phyloP scores from a whole-genome alignment of 1,140 invertebrate genomes.

The Rhyacophila brunnea region DNA sequence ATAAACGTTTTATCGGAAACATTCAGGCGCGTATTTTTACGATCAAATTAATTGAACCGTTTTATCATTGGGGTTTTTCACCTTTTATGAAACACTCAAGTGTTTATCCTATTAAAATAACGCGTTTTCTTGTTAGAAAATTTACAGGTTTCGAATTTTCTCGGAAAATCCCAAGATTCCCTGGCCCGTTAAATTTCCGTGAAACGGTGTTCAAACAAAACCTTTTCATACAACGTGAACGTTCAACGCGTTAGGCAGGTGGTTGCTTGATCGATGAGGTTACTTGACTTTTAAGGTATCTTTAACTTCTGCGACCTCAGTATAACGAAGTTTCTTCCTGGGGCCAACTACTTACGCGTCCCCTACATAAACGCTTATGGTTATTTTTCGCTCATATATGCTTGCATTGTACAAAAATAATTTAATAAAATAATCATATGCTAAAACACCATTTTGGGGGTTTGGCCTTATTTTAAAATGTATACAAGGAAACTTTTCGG shows the following conservation, averaged over 20 bases:
- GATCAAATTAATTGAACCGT: constrained; percentile 1
- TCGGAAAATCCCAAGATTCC: neutral
- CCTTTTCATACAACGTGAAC: constrained; percentile 19
- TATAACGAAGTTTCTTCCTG: too few species aligned
- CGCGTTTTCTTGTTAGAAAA: neutral
- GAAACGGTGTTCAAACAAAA: constrained; percentile 27
- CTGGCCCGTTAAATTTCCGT: constrained; percentile 24
- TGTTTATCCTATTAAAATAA: neutral
- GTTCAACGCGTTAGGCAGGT: constrained; percentile 1
- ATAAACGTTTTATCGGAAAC: neutral
- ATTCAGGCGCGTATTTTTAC: constrained; percentile 1
- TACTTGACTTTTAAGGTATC: neutral
- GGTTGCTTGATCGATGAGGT: constrained; percentile 24
- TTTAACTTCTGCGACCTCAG: too few species aligned
- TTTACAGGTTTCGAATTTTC: neutral
- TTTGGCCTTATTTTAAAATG: too few species aligned
- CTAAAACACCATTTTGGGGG: too few species aligned
- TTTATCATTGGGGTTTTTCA: neutral
- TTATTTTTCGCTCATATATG: too few species aligned
- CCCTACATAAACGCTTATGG: too few species aligned
- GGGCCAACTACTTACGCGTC: too few species aligned
- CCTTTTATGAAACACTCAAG: neutral
- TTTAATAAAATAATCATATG: too few species aligned
- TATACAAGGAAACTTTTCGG: too few species aligned
- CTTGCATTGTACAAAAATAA: too few species aligned